A percentile compares a stretch with the other conserved stretches of the same genome.
Conservation (phyloP, 2,797 vertebrate species). For the Diceros bicornis region DNA sequence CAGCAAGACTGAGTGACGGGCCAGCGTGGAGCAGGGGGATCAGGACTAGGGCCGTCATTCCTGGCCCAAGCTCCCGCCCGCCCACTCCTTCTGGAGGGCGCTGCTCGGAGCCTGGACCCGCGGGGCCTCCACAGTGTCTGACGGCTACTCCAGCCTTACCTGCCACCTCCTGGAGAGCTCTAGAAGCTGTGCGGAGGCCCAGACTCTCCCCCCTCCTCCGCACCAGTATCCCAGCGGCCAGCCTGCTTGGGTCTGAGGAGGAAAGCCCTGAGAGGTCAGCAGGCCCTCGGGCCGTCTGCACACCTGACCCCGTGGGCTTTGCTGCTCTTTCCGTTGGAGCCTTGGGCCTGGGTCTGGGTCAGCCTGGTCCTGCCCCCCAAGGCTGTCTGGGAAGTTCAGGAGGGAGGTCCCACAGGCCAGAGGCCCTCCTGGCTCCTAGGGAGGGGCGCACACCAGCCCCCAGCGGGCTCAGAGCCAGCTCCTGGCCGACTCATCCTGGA, state of each 20-base stretch:
- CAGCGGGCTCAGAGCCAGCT: not conserved
- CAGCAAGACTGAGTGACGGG: not conserved
- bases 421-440: not conserved
- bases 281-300: not conserved
- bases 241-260: not conserved
- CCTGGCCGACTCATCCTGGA: not conserved
- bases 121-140: not conserved
- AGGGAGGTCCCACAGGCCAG: not conserved
- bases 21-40: not conserved
- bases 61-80: fast-evolving
- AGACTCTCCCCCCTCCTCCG: not conserved
- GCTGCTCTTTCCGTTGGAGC: not conserved
- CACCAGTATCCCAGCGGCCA: not conserved
- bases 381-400: not conserved
- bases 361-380: not conserved
- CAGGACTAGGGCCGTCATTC: not conserved
- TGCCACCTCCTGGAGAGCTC: too few species aligned
- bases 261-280: not conserved
- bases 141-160: not conserved
- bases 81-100: not conserved
- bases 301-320: not conserved
- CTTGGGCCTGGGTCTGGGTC: not conserved
- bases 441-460: not conserved
- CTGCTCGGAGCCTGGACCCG: not conserved
- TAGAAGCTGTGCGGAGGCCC: not conserved